Base-by-base conservation (phyloP, 2,888 invertebrate genomes). In the Polyommatus icarus region DNA sequence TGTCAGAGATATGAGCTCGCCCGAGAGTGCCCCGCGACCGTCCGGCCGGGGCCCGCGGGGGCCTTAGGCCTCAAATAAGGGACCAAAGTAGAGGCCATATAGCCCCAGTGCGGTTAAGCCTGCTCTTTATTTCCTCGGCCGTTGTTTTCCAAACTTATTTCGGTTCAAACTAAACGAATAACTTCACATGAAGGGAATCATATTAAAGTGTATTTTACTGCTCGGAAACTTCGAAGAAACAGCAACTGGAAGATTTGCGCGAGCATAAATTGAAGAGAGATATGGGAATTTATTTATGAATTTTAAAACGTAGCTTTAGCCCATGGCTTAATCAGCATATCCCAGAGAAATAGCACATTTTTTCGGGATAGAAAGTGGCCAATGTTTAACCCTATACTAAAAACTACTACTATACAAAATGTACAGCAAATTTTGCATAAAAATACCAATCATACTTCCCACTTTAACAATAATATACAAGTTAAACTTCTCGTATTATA, bases 131-230 rank as follows among this genome's bases (percentile, higher is more conserved):
- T 32, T 36, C 18, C 32, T 40, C 7, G 20, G 20, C 40, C 36
- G 24, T 24, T 46, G 15, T 46, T 5, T 46, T 24, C 12, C 46
- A 46, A 20, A 40, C 73, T 46, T 73, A 73, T 20, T 24, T 20
- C 46, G n/a, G 40, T 40, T 12, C 72, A 15, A 40, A 72, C 40
- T 40, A 73, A 73, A 73, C 8, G 73, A 24, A 46, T 67, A 67
- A 40, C 12, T 72, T 72, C 24, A 46, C 73, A 46, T 67, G 67
- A 29, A 32, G 5, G 18, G 67, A 32, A 67, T 67, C 67, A 67
- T 67, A 67, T 67, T 32, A 18, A 67, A 67, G 67, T 67, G 67
- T 67, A 67, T 67, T 67, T 67, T 67, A 67, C 67, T 67, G 67
- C 12, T 67, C 6, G 1, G 6, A 32, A 67, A 67, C 67, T 67